Conservation (phyloP, 2,797 vertebrate genomes). For the Glossophaga mutica region DNA sequence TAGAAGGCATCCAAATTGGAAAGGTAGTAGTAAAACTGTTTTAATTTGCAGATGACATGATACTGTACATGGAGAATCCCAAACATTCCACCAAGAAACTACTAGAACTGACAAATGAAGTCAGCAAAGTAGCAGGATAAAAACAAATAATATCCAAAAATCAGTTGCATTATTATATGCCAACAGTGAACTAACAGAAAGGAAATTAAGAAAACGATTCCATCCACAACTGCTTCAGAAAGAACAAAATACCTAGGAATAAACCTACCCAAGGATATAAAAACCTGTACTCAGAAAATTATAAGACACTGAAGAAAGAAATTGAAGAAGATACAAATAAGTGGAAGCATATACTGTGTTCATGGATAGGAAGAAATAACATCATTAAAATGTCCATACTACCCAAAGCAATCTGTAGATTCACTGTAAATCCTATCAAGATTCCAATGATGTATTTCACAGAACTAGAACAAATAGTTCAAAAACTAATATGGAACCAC, state of each 20-base stretch:
- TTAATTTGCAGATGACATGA: neutral
- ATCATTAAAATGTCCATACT: neutral
- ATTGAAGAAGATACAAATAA: neutral
- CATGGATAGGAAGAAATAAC: neutral
- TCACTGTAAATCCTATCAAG: neutral
- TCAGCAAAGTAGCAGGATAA: neutral
- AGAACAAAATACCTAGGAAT: neutral
- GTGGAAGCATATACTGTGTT: neutral
- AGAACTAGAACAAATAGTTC: neutral
- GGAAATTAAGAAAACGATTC: neutral
- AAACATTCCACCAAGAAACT: neutral
- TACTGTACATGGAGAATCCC: neutral
- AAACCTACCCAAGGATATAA: neutral
- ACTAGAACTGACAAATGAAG: neutral
- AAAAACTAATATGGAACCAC: neutral
- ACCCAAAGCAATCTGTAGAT: neutral
- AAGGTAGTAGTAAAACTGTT: neutral
- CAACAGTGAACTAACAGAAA: neutral
- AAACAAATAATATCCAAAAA: neutral
- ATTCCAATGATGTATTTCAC: neutral
- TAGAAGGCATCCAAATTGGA: neutral
- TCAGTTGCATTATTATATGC: neutral
- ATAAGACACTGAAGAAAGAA: neutral
- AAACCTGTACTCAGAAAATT: neutral
- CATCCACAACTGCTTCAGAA: neutral